Conservation (phyloP, 2,113 vertebrate species). For the Passer domesticus region DNA sequence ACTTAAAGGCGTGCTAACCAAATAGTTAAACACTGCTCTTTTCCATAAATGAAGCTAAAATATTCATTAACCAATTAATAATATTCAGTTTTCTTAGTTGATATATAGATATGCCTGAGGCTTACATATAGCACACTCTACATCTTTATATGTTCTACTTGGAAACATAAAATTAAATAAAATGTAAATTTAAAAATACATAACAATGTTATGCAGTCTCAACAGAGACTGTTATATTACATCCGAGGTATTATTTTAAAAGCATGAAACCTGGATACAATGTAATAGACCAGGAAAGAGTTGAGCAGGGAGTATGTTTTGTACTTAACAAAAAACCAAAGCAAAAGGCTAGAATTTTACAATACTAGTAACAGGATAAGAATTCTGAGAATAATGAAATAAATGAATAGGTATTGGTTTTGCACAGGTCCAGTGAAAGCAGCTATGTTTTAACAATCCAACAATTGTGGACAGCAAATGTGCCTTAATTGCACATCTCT, state of each 20-base stretch:
- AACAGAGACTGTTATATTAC: not conserved
- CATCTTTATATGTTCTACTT: not conserved
- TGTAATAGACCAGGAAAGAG: not conserved
- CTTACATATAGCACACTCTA: conserved; percentile 5
- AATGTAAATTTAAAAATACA: conserved; percentile 7
- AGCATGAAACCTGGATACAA: not conserved
- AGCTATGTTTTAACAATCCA: not conserved
- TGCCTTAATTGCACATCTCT: not conserved
- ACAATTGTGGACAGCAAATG: not conserved
- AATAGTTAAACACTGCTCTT: conserved; percentile 57
- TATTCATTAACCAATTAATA: conserved; percentile 64
- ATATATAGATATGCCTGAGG: not conserved
- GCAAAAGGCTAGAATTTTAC: not conserved
- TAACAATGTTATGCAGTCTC: not conserved
- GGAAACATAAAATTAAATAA: conserved; percentile 20
- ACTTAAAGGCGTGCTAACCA: conserved; percentile 51
- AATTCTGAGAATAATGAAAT: not conserved
- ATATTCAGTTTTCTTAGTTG: not conserved
- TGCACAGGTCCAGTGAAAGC: not conserved
- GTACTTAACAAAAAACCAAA: not conserved
- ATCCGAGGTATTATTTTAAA: not conserved
- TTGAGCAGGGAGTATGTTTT: not conserved
- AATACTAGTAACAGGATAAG: not conserved
- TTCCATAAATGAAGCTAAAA: conserved; percentile 56
- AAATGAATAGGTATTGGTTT: not conserved